Conservation (phyloP, 2,113 vertebrate species). For the Dromiciops gliroides region DNA sequence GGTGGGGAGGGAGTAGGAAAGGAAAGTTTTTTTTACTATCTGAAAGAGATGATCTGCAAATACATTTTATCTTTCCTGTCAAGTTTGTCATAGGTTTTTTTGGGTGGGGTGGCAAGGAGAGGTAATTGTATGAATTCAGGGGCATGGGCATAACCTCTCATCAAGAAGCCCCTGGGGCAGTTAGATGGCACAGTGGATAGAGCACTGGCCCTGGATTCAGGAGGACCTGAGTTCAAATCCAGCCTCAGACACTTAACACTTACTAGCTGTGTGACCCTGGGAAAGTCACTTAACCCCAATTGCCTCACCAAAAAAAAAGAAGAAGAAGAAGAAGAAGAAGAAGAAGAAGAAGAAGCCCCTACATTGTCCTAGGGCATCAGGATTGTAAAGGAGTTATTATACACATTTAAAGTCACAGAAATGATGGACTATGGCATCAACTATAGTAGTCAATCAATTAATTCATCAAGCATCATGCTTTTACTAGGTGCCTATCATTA, state of each 20-base stretch:
- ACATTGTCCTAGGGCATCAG: neutral
- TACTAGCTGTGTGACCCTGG: too few species aligned
- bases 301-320: too few species aligned
- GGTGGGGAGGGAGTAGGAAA: neutral
- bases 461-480: neutral
- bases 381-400: neutral
- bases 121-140: neutral
- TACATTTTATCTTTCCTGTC: conserved; percentile 51
- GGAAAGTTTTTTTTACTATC: conserved; percentile 4
- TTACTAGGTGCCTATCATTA: neutral
- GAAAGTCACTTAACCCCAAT: too few species aligned
- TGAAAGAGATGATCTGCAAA: conserved; percentile 1
- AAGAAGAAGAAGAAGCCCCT: neutral
- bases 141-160: neutral
- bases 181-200: too few species aligned
- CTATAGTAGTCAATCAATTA: too few species aligned
- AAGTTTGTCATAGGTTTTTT: conserved; percentile 37
- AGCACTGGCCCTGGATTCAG: too few species aligned
- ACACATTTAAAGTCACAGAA: neutral
- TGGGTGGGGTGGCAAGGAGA: conserved; percentile 6
- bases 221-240: too few species aligned
- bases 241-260: too few species aligned
- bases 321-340: neutral
- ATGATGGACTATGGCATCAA: neutral
- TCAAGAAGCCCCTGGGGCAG: neutral